Evolutionary conservation across 2,113 vertebrate species (phyloP), one percentile per base, ranked within the genome.

Genomic region (Paraplagusia blochii): DNA sequence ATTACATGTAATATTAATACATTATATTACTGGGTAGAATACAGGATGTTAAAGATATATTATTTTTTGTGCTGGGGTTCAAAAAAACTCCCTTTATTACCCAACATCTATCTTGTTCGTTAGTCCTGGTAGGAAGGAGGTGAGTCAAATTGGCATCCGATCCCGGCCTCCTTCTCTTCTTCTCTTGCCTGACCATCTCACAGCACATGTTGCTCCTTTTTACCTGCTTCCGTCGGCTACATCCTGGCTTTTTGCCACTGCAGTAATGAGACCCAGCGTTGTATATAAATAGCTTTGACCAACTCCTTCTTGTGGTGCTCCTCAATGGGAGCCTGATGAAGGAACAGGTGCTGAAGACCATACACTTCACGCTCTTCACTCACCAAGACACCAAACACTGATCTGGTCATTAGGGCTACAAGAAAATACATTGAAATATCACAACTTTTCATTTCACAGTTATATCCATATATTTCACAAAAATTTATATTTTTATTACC

Each of bases 261-360:
- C 84, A 79, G 84, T 79, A 85, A 85, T 58, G 19, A 65, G 82
- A 88, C 80, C 76, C 67, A 45, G 58, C 36, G 56, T 76, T 80
- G 81, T 83, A 62, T 88, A 89, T 86, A 88, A 90, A 88, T 87
- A 87, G 86, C 69, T 53, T 45, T 11, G 74, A 47, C 68, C 79
- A 22, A 66, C 81, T 80, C 22, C 68, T 65, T 46, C 63, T 79
- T 65, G 65, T 80, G 60, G 53, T 63, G 66, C 64, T 85, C 75
- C 75, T 87, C 81, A 82, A 87, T 86, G 79, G 74, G 71, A 79
- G 74, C 52, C 73, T 63, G 60, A 81, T 63, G 61, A 57, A 75
- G 74, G 62, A 87, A 82, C 87, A 88, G 84, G 81, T 87, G 84
- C 71, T 79, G 45, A 40, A 39, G 38, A 72, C 66, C 62, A 79